These are phyloP conservation scores for Scelioninae gen. 1 DNA, from an alignment of 2,888 invertebrate genomes.

Conservation along the genomic window DNA sequence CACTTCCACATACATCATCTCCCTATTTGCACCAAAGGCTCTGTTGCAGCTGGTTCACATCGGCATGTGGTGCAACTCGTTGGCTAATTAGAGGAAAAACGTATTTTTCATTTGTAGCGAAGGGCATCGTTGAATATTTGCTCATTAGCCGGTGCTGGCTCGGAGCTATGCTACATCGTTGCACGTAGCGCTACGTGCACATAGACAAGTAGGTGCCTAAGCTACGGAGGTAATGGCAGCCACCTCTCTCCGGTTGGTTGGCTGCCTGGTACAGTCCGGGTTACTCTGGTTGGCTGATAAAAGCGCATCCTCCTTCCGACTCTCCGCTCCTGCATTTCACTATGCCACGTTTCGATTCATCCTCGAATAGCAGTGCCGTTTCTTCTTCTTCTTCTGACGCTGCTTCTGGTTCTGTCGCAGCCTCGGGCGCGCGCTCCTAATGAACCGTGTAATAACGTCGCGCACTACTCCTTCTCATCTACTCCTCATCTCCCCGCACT, in stretches of 20 bases:
- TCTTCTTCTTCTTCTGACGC: constrained; percentile 68
- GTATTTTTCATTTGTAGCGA: constrained; percentile 77
- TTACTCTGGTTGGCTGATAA: constrained; percentile 77
- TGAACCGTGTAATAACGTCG: constrained; percentile 83
- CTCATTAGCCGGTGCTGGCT: constrained; percentile 75
- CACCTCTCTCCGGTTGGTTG: constrained; percentile 78
- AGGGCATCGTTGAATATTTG: constrained; percentile 74
- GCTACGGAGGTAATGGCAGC: constrained; percentile 58
- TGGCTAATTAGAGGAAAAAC: constrained; percentile 77
- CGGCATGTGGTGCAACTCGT: constrained; percentile 57
- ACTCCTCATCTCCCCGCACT: constrained; percentile 7
- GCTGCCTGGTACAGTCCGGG: constrained; percentile 74
- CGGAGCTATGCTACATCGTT: constrained; percentile 64
- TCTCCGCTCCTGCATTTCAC: constrained; percentile 68
- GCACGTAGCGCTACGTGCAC: constrained; percentile 60
- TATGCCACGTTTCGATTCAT: constrained; percentile 69
- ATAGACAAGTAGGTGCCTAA: constrained; percentile 63
- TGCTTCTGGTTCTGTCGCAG: constrained; percentile 70
- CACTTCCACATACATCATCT: too few relatives aligned
- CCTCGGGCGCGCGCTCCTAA: constrained; percentile 79
- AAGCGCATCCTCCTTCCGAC: constrained; percentile 74
- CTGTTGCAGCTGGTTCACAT: constrained; percentile 23
- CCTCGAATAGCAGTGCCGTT: constrained; percentile 70
- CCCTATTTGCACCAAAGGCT: too few relatives aligned
- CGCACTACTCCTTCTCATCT: constrained; percentile 68